Conservation (phyloP, 37 sponge, comb jelly and placozoan genomes). For the Beroe forskalii region DNA sequence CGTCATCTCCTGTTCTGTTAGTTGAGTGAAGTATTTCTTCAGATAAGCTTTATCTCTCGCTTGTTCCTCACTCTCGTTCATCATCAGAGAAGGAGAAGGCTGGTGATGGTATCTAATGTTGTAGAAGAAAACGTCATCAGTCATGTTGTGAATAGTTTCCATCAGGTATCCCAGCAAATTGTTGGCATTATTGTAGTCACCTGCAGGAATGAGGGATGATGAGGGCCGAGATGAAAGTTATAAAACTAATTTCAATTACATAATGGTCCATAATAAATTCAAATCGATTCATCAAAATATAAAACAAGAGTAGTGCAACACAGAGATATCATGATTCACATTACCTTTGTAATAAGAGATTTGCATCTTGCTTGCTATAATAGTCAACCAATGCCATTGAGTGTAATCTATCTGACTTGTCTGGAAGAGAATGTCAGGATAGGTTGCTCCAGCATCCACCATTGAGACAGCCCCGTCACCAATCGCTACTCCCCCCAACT, state of each 20-base stretch:
- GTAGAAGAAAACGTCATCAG: slow-evolving; percentile 59
- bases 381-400: neutral
- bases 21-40: neutral
- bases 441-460: slow-evolving; percentile 32
- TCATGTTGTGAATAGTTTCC: slow-evolving; percentile 6
- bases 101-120: slow-evolving; percentile 59
- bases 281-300: too few relatives aligned
- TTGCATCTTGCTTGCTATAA: neutral
- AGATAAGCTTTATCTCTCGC: too few relatives aligned
- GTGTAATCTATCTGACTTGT: slow-evolving; percentile 4
- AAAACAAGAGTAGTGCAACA: too few relatives aligned
- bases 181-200: slow-evolving; percentile 11
- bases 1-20: neutral
- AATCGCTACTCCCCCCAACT: slow-evolving; percentile 80
- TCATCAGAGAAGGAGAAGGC: slow-evolving; percentile 31
- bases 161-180: neutral
- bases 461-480: slow-evolving; percentile 69
- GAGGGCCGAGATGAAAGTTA: too few relatives aligned
- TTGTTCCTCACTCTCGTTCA: too few relatives aligned
- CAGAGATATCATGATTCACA: too few relatives aligned
- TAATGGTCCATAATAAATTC: too few relatives aligned
- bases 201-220: too few relatives aligned
- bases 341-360: neutral
- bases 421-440: slow-evolving; percentile 58
- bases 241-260: too few relatives aligned